Conservation (phyloP, 2,113 vertebrate genomes). For the Myotis yumanensis region DNA sequence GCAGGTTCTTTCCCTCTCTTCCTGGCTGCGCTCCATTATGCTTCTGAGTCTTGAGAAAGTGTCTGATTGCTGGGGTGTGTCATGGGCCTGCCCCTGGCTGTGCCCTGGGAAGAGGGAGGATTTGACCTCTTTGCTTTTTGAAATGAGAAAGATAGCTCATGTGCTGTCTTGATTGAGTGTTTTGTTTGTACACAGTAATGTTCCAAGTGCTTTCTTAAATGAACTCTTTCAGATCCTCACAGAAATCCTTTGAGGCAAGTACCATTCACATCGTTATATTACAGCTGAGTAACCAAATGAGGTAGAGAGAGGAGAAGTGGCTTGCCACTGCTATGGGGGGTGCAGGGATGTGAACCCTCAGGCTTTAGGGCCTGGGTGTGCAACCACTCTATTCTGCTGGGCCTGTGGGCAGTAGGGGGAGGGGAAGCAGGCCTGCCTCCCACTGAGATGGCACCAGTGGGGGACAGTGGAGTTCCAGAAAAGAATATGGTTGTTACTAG, state of each 20-base stretch:
- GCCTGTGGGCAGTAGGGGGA: not conserved
- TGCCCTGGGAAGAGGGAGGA: not conserved
- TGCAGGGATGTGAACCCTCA: not conserved
- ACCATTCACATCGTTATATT: not conserved
- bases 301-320: not conserved
- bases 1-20: not conserved
- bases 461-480: not conserved
- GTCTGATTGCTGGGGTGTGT: not conserved
- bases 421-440: not conserved
- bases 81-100: not conserved
- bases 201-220: conserved; percentile 29
- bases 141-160: not conserved
- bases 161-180: not conserved
- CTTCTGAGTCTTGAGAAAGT: not conserved
- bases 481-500: not conserved
- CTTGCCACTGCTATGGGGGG: not conserved
- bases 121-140: not conserved
- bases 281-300: not conserved
- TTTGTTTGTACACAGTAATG: not conserved
- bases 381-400: not conserved
- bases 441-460: not conserved
- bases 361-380: not conserved
- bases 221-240: not conserved
- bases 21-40: not conserved
- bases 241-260: not conserved